phyloP scores from a whole-genome alignment of 2,797 vertebrate species.

The Pachyuromys duprasi region DNA sequence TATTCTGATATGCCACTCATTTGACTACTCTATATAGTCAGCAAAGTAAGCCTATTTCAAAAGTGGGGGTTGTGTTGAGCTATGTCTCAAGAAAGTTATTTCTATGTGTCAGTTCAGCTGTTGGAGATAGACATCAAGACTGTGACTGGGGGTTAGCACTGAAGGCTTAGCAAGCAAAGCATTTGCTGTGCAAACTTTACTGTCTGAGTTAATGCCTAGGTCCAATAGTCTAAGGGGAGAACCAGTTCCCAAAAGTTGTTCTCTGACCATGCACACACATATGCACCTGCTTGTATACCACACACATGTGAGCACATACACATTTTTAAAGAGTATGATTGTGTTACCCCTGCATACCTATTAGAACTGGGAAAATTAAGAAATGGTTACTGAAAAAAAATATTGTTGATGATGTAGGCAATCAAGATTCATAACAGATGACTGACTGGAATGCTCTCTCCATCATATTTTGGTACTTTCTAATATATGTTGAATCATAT shows the following conservation, averaged over 20 bases:
- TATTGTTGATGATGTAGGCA: not conserved
- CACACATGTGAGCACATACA: not conserved
- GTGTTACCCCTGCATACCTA: not conserved
- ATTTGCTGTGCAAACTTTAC: not conserved
- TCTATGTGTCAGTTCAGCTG: not conserved
- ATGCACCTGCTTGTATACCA: not conserved
- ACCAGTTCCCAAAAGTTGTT: not conserved
- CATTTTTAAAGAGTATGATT: not conserved
- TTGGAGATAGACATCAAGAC: not conserved
- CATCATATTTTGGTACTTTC: not conserved
- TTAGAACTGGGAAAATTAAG: not conserved
- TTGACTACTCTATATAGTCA: not conserved
- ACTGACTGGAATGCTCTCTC: not conserved
- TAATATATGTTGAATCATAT: not conserved
- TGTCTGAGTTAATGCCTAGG: not conserved
- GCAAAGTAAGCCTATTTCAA: not conserved
- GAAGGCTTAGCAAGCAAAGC: not conserved
- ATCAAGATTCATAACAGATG: not conserved
- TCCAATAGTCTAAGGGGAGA: not conserved
- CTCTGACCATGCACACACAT: not conserved
- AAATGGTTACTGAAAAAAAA: conserved; percentile 22
- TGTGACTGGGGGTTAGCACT: not conserved
- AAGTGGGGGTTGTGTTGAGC: not conserved
- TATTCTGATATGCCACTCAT: not conserved
- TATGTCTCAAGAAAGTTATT: not conserved